These are phyloP conservation scores for Hydrolagus colliei DNA, from an alignment of 2,797 vertebrate genomes.

Conservation along the genomic window DNA sequence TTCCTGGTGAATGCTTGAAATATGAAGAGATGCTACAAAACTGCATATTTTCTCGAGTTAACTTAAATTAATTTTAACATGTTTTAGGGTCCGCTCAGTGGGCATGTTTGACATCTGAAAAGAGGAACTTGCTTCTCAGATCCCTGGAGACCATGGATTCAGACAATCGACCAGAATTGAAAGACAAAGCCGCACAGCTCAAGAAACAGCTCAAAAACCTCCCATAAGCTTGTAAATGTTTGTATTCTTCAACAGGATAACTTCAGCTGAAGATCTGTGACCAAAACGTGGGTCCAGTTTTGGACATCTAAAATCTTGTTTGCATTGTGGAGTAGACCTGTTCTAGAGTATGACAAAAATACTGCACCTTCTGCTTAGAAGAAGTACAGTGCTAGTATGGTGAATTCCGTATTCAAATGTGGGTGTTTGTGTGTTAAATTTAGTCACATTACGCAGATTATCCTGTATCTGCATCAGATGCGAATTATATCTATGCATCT, in stretches of 20 bases:
- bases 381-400: conserved; percentile 39
- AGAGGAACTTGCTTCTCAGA: conserved; percentile 72
- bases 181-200: conserved; percentile 80
- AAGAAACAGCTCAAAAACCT: conserved; percentile 86
- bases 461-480: background rate
- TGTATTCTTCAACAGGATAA: conserved; percentile 32
- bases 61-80: background rate
- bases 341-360: conserved; percentile 49
- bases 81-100: conserved; percentile 77
- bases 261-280: conserved; percentile 26
- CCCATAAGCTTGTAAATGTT: conserved; percentile 54
- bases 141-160: conserved; percentile 82
- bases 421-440: background rate
- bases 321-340: conserved; percentile 38
- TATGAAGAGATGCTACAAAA: no score
- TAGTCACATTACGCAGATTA: background rate
- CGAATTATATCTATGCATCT: background rate
- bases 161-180: conserved; percentile 82
- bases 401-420: conserved; percentile 21
- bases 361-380: conserved; percentile 41
- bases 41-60: no score
- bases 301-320: conserved; percentile 50
- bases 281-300: conserved; percentile 45
- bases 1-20: no score
- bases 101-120: conserved; percentile 74